A percentile compares a stretch with the other conserved stretches of the same genome.
Evolutionary conservation across 2,797 vertebrate genomes (phyloP).

Genomic region (Peromyscus melanophrys): DNA sequence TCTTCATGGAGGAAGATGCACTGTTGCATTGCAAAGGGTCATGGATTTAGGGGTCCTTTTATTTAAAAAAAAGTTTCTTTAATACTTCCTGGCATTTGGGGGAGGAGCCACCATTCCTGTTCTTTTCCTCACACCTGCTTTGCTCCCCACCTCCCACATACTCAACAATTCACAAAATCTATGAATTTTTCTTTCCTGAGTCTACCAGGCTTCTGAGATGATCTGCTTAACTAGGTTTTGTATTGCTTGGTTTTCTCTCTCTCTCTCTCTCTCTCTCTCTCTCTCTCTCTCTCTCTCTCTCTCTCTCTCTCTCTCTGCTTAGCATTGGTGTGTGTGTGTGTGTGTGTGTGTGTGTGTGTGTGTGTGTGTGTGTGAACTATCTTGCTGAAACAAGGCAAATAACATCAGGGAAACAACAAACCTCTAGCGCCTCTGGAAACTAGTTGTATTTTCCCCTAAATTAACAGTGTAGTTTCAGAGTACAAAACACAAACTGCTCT

Average conservation of each 20-base stretch:
- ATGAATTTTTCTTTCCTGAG: slow-evolving; percentile 12
- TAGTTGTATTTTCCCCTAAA: slow-evolving; percentile 68
- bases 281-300: too few species aligned
- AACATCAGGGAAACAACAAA: slow-evolving; percentile 73
- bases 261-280: slow-evolving; percentile 10
- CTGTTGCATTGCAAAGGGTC: slow-evolving; percentile 16
- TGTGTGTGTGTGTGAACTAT: slow-evolving; percentile 61
- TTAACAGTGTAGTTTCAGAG: slow-evolving; percentile 71
- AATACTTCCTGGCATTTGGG: not conserved
- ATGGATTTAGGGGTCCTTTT: not conserved
- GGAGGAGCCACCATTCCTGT: not conserved
- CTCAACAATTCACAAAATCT: not conserved
- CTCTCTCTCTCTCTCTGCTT: slow-evolving; percentile 19
- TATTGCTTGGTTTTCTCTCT: not conserved
- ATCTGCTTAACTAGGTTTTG: slow-evolving; percentile 60
- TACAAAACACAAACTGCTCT: slow-evolving; percentile 71
- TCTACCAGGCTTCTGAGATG: slow-evolving; percentile 37
- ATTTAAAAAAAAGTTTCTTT: not conserved
- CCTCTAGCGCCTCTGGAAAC: slow-evolving; percentile 56
- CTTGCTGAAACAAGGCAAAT: slow-evolving; percentile 71
- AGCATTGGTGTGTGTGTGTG: slow-evolving; percentile 54
- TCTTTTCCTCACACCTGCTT: not conserved
- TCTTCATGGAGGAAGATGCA: slow-evolving; percentile 1
- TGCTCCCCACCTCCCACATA: not conserved
- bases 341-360: not conserved